A percentile compares a stretch with the other conserved stretches of the same genome.
Conservation (phyloP, 2,113 vertebrate genomes). For the Microcebus lehilahytsara region DNA sequence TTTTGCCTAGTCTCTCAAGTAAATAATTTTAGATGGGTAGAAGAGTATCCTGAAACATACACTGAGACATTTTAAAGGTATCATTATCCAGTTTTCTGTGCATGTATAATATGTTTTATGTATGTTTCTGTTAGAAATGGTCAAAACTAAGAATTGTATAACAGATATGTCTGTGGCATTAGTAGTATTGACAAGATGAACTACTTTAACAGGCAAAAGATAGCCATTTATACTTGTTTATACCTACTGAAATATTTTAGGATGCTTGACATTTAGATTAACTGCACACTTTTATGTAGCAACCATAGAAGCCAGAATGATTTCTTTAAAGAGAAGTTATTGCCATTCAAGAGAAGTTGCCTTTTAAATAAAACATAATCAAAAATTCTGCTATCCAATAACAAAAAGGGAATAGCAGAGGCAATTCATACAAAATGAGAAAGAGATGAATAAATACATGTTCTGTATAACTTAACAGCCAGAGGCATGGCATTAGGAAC, state of each 20-base stretch:
- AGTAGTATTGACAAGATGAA: neutral
- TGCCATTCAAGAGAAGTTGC: neutral
- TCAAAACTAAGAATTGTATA: neutral
- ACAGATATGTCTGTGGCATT: neutral
- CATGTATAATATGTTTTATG: neutral
- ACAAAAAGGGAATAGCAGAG: neutral
- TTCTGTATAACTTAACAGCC: neutral
- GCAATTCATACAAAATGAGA: neutral
- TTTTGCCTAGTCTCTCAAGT: constrained; percentile 8
- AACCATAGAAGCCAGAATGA: neutral
- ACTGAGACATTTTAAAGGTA: neutral
- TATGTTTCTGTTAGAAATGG: neutral
- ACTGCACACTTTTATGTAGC: neutral
- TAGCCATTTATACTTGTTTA: neutral
- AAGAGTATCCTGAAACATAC: neutral
- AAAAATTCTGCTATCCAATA: neutral
- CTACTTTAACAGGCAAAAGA: neutral
- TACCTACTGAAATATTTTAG: neutral
- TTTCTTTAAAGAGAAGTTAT: neutral
- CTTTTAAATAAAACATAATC: constrained; percentile 20
- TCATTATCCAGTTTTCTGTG: neutral
- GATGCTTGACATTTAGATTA: neutral
- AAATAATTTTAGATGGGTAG: constrained; percentile 10
- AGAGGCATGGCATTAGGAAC: neutral
- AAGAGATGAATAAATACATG: neutral